Evolutionary conservation across 1,140 invertebrate genomes (phyloP).

Genomic region (Cephus cinctus): DNA sequence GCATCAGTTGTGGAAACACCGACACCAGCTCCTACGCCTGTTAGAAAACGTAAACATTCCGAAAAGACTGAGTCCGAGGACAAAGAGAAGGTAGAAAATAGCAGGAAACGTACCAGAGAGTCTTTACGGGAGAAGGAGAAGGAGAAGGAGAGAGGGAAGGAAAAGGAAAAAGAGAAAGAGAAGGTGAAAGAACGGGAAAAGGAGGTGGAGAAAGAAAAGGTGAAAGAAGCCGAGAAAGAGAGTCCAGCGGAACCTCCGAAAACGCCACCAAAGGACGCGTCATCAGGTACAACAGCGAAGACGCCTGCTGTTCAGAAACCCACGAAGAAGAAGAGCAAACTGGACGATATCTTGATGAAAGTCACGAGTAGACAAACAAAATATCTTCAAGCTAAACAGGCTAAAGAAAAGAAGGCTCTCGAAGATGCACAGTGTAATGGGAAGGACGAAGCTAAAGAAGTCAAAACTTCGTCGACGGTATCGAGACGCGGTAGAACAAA

Average conservation of each 20-base stretch:
- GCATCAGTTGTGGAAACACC: slow-evolving; percentile 12
- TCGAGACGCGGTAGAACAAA: slow-evolving; percentile 42
- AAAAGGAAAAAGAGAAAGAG: slow-evolving; percentile 20
- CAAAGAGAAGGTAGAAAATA: slow-evolving; percentile 25
- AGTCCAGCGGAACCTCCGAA: slow-evolving; percentile 18
- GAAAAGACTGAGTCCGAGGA: slow-evolving; percentile 48
- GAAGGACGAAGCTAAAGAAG: slow-evolving; percentile 33
- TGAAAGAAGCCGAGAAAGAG: slow-evolving; percentile 24
- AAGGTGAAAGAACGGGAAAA: slow-evolving; percentile 22
- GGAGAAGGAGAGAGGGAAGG: slow-evolving; percentile 26
- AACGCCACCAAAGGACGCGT: slow-evolving; percentile 7
- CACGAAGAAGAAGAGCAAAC: slow-evolving; percentile 45
- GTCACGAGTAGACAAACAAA: slow-evolving; percentile 46
- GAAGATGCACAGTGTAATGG: slow-evolving; percentile 32
- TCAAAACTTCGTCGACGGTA: slow-evolving; percentile 20
- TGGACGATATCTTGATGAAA: slow-evolving; percentile 51
- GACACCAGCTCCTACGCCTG: slow-evolving; percentile 18
- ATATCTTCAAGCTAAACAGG: slow-evolving; percentile 34
- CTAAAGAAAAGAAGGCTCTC: slow-evolving; percentile 38
- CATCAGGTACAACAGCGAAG: neutral
- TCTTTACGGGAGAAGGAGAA: slow-evolving; percentile 36
- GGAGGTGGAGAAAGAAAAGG: slow-evolving; percentile 18
- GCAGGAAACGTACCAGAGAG: slow-evolving; percentile 42
- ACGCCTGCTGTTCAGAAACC: slow-evolving; percentile 13
- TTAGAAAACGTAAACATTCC: slow-evolving; percentile 53